Percentiles rank a stretch among this genome's conserved stretches.
Conservation (phyloP, 2,797 vertebrate species). For the Rhadinocentrus ornatus region DNA sequence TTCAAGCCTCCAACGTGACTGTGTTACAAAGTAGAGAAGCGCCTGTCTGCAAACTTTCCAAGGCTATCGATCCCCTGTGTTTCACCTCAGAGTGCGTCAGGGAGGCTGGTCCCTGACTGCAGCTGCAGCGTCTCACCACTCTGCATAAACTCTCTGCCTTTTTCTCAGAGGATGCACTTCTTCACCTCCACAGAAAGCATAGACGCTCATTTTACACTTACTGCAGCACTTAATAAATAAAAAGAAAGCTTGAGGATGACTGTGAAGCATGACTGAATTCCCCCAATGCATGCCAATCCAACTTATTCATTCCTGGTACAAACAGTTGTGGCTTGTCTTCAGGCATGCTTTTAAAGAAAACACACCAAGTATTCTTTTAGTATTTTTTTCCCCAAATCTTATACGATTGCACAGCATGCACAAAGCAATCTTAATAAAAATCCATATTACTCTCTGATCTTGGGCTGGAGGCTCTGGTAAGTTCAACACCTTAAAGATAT, state of each 20-base stretch:
- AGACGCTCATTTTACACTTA: neutral
- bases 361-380: neutral
- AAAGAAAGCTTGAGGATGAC: neutral
- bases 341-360: neutral
- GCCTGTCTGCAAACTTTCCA: constrained; percentile 30
- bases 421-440: constrained; percentile 20
- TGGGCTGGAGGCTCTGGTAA: constrained; percentile 32
- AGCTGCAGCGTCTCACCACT: constrained; percentile 23
- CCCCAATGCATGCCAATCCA: neutral
- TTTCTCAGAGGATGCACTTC: constrained; percentile 7
- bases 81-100: constrained; percentile 35
- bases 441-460: constrained; percentile 37
- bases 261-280: neutral
- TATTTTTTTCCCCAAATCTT: neutral
- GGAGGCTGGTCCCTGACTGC: constrained; percentile 24
- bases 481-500: constrained; percentile 36
- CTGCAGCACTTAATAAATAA: neutral
- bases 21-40: constrained; percentile 29
- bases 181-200: neutral
- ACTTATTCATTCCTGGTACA: neutral
- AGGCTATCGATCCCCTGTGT: constrained; percentile 42
- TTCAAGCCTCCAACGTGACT: constrained; percentile 38
- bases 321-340: neutral
- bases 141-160: constrained; percentile 32
- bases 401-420: constrained; percentile 15